Base-by-base conservation (phyloP, 2,113 vertebrate genomes). In the Caretta caretta region DNA sequence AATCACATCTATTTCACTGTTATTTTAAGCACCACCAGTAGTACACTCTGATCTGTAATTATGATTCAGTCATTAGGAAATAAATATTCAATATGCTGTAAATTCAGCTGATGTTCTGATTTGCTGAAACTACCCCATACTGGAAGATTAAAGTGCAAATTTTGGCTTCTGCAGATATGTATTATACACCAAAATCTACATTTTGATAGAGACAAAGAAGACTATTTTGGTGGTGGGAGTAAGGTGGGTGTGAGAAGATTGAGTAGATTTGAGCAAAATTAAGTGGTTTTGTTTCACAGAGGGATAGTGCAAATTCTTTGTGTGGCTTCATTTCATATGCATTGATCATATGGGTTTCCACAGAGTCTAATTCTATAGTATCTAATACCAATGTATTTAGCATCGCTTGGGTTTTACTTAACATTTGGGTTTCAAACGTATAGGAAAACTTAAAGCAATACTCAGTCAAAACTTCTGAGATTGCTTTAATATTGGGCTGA, bases 11-110 rank as follows among this genome's bases (percentile, higher is more conserved):
- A 83, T 87, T 97, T 93, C 57, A 46, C 87, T 72, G 92, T 93
- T 95, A 95, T 97, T 96, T 96, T 96, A 95, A 97, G 89, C 80
- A 92, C 86, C 48, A 81, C 35, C 95, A 91, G 89, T 90, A 86
- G 86, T 96, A 95, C 89, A 92, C 2, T 7, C 75, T 95, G 92
- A 97, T 94, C 88, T 90, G 59, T 89, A 91, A 88, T 94, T 93
- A 93, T 92, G 84, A 92, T 93, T 96, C 82, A 92, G 84, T 88
- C 86, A 96, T 87, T 96, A 94, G 84, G 94, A 96, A 97, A 97
- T 92, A 94, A 96, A 88, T 96, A 96, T 95, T 91, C 84, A 65
- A 88, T 49, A 5, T 48, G 53, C 35, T 86, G 46, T 29, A 19
- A 97, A 94, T 57, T 80, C 78, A 84, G 83, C 11, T 42, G 46